These are phyloP conservation scores for Vollenhovia emeryi DNA, from an alignment of 1,140 invertebrate genomes.

Conservation along the genomic window DNA sequence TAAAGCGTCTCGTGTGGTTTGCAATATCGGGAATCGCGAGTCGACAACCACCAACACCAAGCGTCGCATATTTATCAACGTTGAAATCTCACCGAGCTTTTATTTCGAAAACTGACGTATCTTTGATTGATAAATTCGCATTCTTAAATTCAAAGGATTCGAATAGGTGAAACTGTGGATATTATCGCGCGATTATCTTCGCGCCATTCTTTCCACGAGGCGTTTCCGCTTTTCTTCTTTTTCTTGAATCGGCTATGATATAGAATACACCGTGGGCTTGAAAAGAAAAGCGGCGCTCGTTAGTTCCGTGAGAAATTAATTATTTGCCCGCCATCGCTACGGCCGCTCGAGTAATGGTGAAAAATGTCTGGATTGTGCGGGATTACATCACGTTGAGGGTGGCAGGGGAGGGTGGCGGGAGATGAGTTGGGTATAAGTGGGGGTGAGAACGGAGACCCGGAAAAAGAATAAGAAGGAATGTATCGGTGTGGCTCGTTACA, in stretches of 20 bases:
- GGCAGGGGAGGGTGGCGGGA: slow-evolving; percentile 57
- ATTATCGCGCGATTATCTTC: slow-evolving; percentile 19
- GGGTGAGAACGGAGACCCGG: slow-evolving; percentile 60
- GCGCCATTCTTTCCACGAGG: slow-evolving; percentile 12
- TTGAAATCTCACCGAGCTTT: neutral
- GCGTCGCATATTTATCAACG: neutral
- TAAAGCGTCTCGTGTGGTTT: slow-evolving; percentile 4
- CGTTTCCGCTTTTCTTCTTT: slow-evolving; percentile 24
- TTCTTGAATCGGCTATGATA: slow-evolving; percentile 51
- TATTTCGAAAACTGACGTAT: neutral
- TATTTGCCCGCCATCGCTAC: slow-evolving; percentile 83
- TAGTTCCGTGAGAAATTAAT: slow-evolving; percentile 85
- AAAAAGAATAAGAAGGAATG: slow-evolving; percentile 85
- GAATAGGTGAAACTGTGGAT: neutral
- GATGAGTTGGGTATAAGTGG: slow-evolving; percentile 53
- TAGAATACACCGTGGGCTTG: slow-evolving; percentile 58
- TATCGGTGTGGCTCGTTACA: slow-evolving; percentile 86
- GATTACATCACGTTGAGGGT: slow-evolving; percentile 81
- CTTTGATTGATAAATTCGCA: neutral
- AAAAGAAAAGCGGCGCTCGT: slow-evolving; percentile 81
- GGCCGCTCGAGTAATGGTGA: slow-evolving; percentile 83
- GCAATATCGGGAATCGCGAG: neutral
- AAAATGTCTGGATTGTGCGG: slow-evolving; percentile 85
- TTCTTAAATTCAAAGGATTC: slow-evolving; percentile 7
- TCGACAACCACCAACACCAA: neutral